A percentile compares a stretch with the other conserved stretches of the same genome.
Evolutionary conservation across 2,797 vertebrate species (phyloP).

Genomic region (Coregonus suidteri): DNA sequence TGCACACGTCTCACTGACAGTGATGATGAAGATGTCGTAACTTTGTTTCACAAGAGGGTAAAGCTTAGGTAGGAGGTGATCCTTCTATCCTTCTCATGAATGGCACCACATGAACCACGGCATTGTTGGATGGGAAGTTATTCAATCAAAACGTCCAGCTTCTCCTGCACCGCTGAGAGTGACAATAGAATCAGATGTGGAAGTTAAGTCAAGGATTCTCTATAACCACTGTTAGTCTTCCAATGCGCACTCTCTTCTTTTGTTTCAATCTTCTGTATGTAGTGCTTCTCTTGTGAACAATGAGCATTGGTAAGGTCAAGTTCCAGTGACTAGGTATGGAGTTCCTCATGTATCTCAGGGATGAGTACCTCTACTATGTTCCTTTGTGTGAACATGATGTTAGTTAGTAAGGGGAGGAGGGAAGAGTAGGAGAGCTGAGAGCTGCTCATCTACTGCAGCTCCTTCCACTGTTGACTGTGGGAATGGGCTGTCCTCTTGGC

Average conservation of each 20-base stretch:
- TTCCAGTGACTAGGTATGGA: not conserved
- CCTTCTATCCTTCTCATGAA: not conserved
- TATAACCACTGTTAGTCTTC: not conserved
- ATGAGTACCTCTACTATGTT: not conserved
- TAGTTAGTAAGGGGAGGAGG: constrained; percentile 26
- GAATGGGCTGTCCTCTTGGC: constrained; percentile 37
- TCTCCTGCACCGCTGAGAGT: not conserved
- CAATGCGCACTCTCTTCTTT: not conserved
- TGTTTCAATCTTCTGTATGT: not conserved
- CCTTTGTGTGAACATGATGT: not conserved
- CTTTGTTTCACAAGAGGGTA: not conserved
- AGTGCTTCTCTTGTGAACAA: not conserved
- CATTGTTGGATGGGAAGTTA: not conserved
- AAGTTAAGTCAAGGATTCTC: too few species aligned
- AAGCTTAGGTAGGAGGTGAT: not conserved
- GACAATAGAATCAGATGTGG: too few species aligned
- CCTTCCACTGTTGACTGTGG: constrained; percentile 21
- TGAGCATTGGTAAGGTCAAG: not conserved
- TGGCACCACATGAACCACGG: not conserved
- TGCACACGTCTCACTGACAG: not conserved
- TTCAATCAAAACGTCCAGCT: not conserved
- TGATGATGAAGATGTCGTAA: not conserved
- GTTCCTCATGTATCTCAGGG: not conserved
- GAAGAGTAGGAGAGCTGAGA: not conserved
- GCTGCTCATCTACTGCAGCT: constrained; percentile 18